Conservation (phyloP, 35 echinoderm and acorn worm genomes). For the Eucidaris tribuloides region DNA sequence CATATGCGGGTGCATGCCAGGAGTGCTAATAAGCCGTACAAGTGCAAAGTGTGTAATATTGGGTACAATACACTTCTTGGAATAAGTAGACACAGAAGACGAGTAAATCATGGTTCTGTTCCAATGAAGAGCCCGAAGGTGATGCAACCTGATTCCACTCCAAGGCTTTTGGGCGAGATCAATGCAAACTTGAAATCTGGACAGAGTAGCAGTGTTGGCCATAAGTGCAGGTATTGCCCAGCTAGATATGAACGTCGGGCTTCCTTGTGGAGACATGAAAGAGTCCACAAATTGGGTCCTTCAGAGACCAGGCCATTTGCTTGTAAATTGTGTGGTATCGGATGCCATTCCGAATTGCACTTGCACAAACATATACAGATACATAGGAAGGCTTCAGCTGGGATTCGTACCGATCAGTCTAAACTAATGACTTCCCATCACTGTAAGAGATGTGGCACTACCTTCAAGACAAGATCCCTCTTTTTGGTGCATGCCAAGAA, state of each 20-base stretch:
- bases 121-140: no score
- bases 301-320: background rate
- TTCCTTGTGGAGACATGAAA: conserved; percentile 23
- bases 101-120: conserved; percentile 9
- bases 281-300: conserved; percentile 3
- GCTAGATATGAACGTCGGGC: background rate
- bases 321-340: background rate
- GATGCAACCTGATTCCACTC: no score
- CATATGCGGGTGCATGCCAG: conserved; percentile 10
- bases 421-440: background rate
- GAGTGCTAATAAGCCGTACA: conserved; percentile 24
- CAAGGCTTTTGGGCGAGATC: no score
- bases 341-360: background rate
- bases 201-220: no score
- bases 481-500: background rate
- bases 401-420: background rate
- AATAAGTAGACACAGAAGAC: background rate
- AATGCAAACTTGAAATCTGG: no score
- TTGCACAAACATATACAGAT: background rate
- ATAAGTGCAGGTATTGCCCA: conserved; percentile 11
- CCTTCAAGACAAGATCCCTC: background rate
- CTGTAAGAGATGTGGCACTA: conserved; percentile 18
- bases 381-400: background rate
- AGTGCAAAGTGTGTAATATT: background rate
- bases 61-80: conserved; percentile 17